Percentiles rank a stretch among this genome's conserved stretches.
Conservation (phyloP, 2,888 invertebrate species). For the Eubasilissa splendida region DNA sequence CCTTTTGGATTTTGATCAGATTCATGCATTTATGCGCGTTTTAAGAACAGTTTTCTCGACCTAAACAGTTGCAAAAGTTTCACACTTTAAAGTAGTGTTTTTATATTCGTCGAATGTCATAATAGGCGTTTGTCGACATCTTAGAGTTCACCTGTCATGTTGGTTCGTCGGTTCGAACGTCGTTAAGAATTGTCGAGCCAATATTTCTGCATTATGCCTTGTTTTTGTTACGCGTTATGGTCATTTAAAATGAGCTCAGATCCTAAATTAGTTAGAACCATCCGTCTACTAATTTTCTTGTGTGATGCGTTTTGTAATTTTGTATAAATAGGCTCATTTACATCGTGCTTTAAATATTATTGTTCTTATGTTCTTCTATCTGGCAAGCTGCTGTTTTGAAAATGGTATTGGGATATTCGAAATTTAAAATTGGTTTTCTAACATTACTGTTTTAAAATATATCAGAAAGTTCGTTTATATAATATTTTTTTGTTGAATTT, state of each 20-base stretch:
- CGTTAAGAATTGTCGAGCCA: background rate
- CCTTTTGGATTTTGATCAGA: constrained; percentile 3
- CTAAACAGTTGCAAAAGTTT: too few relatives aligned
- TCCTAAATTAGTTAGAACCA: constrained; percentile 25
- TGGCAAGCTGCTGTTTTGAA: too few relatives aligned
- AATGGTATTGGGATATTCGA: too few relatives aligned
- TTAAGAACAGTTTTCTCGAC: background rate
- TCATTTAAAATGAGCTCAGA: constrained; percentile 27
- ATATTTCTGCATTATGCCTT: constrained; percentile 33
- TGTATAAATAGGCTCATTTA: too few relatives aligned
- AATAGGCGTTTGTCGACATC: constrained; percentile 30
- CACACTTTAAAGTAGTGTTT: background rate
- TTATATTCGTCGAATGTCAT: background rate
- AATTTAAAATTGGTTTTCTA: too few relatives aligned
- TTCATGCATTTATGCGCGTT: background rate
- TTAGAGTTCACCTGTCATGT: constrained; percentile 19
- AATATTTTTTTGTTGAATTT: too few relatives aligned
- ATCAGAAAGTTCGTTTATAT: too few relatives aligned
- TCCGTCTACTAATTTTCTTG: too few relatives aligned
- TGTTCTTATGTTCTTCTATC: too few relatives aligned
- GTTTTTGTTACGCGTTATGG: constrained; percentile 19
- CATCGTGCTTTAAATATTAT: too few relatives aligned
- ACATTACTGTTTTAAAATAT: too few relatives aligned
- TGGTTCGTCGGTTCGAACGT: background rate
- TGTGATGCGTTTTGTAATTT: too few relatives aligned